These are phyloP conservation scores for Myiothlypis chrysogaster DNA, from an alignment of 2,797 vertebrate genomes.

Conservation along the genomic window DNA sequence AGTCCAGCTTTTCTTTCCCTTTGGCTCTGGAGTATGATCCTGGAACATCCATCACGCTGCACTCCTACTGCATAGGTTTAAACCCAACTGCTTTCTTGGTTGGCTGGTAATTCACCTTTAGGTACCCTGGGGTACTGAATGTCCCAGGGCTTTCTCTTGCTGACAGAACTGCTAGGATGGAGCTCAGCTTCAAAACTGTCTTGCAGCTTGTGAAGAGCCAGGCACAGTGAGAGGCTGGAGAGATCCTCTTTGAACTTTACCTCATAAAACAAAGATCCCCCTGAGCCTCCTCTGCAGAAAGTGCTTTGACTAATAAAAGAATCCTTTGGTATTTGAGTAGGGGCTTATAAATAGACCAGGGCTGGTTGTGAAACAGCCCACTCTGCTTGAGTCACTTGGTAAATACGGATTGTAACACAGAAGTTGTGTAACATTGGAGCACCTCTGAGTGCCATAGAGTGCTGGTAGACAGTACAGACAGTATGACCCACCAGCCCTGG, in stretches of 20 bases:
- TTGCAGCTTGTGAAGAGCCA: not conserved
- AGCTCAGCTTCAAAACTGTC: not conserved
- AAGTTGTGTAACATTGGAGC: not conserved
- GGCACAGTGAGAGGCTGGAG: not conserved
- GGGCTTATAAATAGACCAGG: constrained; percentile 14
- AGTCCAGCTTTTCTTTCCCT: not conserved
- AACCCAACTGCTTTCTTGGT: not conserved
- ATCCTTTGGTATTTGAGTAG: constrained; percentile 18
- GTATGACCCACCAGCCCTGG: not conserved
- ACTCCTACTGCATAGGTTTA: not conserved
- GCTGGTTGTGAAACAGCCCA: constrained; percentile 30
- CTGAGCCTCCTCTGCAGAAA: not conserved
- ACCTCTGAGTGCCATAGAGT: not conserved
- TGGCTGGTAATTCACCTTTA: not conserved
- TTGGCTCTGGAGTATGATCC: not conserved
- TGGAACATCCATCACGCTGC: not conserved
- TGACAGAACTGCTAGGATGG: not conserved
- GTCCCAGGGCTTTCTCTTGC: not conserved
- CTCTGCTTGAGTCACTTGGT: not conserved
- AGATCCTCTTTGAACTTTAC: not conserved
- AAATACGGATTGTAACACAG: not conserved
- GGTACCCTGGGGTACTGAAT: not conserved
- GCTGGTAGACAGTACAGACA: not conserved
- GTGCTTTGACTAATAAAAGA: not conserved
- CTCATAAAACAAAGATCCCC: not conserved